These are phyloP conservation scores for Corvus cornix DNA, from an alignment of 2,113 vertebrate species.

Conservation along the genomic window DNA sequence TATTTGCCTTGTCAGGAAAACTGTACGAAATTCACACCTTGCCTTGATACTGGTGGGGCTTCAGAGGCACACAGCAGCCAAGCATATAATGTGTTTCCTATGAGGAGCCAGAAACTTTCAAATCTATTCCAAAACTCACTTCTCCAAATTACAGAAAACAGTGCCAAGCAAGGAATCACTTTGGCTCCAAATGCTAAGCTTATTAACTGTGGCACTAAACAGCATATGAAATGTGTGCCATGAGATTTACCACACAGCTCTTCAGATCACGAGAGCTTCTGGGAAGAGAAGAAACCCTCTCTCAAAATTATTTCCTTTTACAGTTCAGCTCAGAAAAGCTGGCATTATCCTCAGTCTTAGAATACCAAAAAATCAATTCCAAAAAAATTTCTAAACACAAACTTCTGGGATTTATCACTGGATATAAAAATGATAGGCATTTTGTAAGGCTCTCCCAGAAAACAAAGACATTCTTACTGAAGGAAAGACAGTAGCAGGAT, in stretches of 20 bases:
- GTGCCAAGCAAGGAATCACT: not conserved
- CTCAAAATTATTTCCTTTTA: not conserved
- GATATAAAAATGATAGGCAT: not conserved
- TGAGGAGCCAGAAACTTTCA: not conserved
- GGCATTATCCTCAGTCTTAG: not conserved
- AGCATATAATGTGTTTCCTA: not conserved
- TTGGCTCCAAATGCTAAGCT: not conserved
- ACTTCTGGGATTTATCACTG: accelerated
- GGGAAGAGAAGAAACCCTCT: not conserved
- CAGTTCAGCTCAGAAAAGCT: not conserved
- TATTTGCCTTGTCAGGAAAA: not conserved
- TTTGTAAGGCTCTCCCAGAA: not conserved
- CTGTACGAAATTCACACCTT: not conserved
- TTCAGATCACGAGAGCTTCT: not conserved
- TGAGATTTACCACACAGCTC: not conserved
- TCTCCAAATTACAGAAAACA: not conserved
- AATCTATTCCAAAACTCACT: not conserved
- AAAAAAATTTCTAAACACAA: not conserved
- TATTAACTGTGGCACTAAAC: not conserved
- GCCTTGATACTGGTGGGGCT: not conserved
- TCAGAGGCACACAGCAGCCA: not conserved
- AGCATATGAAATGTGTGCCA: not conserved
- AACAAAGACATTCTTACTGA: not conserved
- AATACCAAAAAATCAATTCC: not conserved
- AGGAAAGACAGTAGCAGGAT: not conserved